Conservation (phyloP, 2,113 vertebrate genomes). For the Calyptomena viridis region DNA sequence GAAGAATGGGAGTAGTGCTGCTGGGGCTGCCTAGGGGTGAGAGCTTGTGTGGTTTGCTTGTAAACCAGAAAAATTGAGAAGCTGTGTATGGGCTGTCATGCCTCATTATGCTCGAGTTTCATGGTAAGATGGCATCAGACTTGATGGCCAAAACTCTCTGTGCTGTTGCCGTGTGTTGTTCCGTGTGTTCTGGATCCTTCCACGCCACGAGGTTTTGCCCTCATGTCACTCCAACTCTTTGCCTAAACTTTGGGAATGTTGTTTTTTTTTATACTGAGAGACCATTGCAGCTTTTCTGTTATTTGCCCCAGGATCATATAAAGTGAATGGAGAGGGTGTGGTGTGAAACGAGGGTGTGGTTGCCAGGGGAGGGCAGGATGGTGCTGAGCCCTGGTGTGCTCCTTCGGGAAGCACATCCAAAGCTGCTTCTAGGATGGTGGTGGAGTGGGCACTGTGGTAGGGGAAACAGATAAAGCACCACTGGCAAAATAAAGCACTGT, state of each 20-base stretch:
- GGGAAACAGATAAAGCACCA: not conserved
- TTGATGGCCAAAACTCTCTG: not conserved
- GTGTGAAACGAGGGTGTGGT: not conserved
- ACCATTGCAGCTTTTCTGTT: not conserved
- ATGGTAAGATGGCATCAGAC: fast-evolving
- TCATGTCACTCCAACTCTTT: not conserved
- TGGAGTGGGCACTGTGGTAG: not conserved
- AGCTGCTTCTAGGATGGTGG: not conserved
- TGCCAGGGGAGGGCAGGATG: not conserved
- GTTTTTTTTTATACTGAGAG: not conserved
- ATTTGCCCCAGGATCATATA: not conserved
- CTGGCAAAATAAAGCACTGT: not conserved
- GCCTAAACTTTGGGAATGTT: not conserved
- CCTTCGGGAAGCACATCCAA: not conserved
- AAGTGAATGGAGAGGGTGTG: not conserved
- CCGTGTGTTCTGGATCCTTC: not conserved
- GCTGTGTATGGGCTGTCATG: not conserved
- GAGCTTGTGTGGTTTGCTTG: not conserved
- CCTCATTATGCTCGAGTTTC: not conserved
- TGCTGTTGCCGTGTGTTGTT: not conserved
- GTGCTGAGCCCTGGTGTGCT: fast-evolving
- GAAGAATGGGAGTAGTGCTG: not conserved
- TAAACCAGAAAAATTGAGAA: not conserved
- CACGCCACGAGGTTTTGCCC: fast-evolving
- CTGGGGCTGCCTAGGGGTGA: not conserved